Base-by-base conservation (phyloP, 1,140 invertebrate genomes). In the Marisa cornuarietis region DNA sequence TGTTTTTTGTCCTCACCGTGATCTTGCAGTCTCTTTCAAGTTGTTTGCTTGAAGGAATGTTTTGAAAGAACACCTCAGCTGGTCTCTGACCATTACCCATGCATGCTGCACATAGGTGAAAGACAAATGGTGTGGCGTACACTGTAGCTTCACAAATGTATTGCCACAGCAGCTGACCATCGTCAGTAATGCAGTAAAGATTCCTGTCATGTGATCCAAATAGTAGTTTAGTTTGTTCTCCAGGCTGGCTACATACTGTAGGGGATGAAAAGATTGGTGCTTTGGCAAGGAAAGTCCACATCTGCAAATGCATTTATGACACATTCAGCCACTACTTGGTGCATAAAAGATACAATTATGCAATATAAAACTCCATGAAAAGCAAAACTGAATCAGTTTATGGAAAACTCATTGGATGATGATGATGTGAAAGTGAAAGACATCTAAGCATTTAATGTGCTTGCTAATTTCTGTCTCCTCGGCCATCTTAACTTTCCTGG, bases 221-320 rank as follows among this genome's bases (percentile, higher is more conserved):
- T 72, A 93, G 84, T 54, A 95, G 79, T 22, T 20, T 51, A 10
- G 31, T 88, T 79, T 83, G 82, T 84, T 63, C 16, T 11, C 68
- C 11, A 13, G n/a, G 18, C 20, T 31, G 9, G 49, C 42, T 75
- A 3, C 18, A 65, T 42, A 85, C 71, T 52, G 83, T 79, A 54
- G 93, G 90, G 63, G 94, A 94, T 11, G 94, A 95, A 91, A 95
- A 95, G 80, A 95, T 92, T 81, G 93, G 93, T 20, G 93, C 93
- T 76, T 92, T 86, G 65, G 92, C 91, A 65, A 91, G 68, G 76
- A 90, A 93, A 58, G 87, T 92, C 93, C 94, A 94, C 24, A 94
- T 90, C 94, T 95, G 82, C 77, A 58, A 58, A 58, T 18, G 16
- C 54, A 58, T 58, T 58, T 18, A 11, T 58, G 8, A 58, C 54